Conservation (phyloP, 2,113 vertebrate genomes). For the Struthidea cinerea region DNA sequence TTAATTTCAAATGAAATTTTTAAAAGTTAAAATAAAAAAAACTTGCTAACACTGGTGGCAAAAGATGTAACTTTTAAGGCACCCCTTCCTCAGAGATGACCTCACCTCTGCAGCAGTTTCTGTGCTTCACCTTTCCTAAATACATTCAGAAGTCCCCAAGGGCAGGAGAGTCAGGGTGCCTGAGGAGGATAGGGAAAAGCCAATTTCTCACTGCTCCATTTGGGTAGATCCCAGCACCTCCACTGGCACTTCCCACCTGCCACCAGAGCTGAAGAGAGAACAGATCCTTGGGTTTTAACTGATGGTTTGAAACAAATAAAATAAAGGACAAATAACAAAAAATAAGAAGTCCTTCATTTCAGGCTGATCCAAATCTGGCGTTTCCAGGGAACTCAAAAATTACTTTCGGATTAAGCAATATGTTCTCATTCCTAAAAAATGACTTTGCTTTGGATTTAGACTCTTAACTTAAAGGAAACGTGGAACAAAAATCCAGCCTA, state of each 20-base stretch:
- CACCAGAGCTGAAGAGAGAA: background rate
- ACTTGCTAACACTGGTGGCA: background rate
- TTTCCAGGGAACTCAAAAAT: background rate
- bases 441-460: background rate
- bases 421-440: background rate
- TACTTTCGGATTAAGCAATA: background rate
- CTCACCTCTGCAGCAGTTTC: background rate
- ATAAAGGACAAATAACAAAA: background rate
- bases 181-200: background rate
- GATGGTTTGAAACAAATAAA: background rate
- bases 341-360: background rate
- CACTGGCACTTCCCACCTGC: background rate
- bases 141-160: background rate
- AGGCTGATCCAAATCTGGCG: fast-evolving
- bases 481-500: background rate
- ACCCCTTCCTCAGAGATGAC: background rate
- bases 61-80: background rate
- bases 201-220: background rate
- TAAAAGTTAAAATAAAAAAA: background rate
- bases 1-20: no score
- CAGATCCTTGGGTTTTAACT: background rate
- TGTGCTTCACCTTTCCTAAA: background rate
- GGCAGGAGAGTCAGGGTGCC: background rate
- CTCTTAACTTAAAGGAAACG: background rate
- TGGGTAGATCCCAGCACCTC: background rate